These are phyloP conservation scores for Patiria pectinifera DNA, from an alignment of 53 echinoderm and acorn worm genomes.

Conservation along the genomic window DNA sequence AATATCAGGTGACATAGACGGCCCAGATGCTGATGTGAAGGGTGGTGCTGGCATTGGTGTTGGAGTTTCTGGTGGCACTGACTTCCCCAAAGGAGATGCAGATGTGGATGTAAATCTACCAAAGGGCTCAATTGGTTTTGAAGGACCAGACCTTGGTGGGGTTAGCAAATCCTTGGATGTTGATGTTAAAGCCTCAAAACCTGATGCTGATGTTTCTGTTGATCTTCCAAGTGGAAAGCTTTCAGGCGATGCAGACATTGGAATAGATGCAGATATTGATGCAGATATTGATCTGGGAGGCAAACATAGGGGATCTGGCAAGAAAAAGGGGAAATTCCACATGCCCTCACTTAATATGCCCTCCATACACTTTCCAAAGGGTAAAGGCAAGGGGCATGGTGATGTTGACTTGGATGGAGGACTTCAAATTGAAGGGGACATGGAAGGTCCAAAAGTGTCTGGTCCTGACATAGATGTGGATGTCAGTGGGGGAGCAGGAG, in stretches of 20 bases:
- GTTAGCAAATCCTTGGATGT: slow-evolving; percentile 36
- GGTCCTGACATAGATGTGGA: slow-evolving; percentile 63
- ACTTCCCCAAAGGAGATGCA: slow-evolving; percentile 43
- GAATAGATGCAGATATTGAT: slow-evolving; percentile 9
- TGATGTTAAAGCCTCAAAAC: slow-evolving; percentile 57
- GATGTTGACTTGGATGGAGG: slow-evolving; percentile 25
- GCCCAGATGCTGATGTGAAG: slow-evolving; percentile 68
- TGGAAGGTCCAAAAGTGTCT: slow-evolving; percentile 59
- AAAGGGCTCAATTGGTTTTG: slow-evolving; percentile 26
- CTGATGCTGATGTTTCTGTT: slow-evolving; percentile 34
- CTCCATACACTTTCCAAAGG: slow-evolving; percentile 44
- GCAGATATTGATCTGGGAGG: slow-evolving; percentile 43
- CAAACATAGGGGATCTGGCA: slow-evolving; percentile 28
- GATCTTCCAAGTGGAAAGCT: slow-evolving; percentile 48
- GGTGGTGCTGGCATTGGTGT: slow-evolving; percentile 52
- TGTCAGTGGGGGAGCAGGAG: slow-evolving; percentile 57
- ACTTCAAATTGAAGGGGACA: slow-evolving; percentile 34
- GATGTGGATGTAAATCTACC: slow-evolving; percentile 66
- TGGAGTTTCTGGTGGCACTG: slow-evolving; percentile 53
- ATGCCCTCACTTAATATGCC: slow-evolving; percentile 54
- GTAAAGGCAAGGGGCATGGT: slow-evolving; percentile 49
- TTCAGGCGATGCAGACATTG: slow-evolving; percentile 35
- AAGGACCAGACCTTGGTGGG: slow-evolving; percentile 51
- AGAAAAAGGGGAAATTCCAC: slow-evolving; percentile 61
- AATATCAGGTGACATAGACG: slow-evolving; percentile 41